These are phyloP conservation scores for Iphiclides podalirius DNA, from an alignment of 2,888 invertebrate species.

Conservation along the genomic window DNA sequence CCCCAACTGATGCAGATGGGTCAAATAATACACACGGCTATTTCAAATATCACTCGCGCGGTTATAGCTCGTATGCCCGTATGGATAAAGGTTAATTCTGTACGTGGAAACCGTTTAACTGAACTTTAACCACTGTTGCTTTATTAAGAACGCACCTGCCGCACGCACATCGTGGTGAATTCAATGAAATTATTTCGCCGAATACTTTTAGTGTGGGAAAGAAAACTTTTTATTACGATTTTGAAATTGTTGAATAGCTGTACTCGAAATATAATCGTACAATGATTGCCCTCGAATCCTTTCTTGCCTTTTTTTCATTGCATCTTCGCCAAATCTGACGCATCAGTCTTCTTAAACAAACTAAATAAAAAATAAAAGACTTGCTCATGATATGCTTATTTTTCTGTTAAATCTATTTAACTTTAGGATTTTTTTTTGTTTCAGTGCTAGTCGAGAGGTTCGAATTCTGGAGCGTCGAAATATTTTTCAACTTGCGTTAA, in stretches of 20 bases:
- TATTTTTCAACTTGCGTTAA: too few relatives aligned
- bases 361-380: too few relatives aligned
- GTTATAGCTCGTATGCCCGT: conserved; percentile 30
- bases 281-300: not conserved
- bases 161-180: conserved; percentile 39
- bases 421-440: too few relatives aligned
- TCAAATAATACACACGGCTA: conserved; percentile 27
- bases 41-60: conserved; percentile 3
- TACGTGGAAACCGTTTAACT: not conserved
- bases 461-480: too few relatives aligned
- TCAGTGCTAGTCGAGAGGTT: too few relatives aligned
- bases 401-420: too few relatives aligned
- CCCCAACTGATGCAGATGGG: conserved; percentile 26
- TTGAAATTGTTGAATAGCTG: not conserved
- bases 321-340: too few relatives aligned
- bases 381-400: too few relatives aligned
- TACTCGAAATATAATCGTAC: conserved; percentile 5
- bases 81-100: not conserved
- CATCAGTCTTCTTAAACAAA: too few relatives aligned
- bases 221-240: conserved; percentile 17
- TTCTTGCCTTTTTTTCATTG: too few relatives aligned
- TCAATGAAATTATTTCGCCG: conserved; percentile 46
- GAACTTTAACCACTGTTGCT: conserved; percentile 4
- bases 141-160: conserved; percentile 52
- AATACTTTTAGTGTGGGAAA: conserved; percentile 59